phyloP scores from a whole-genome alignment of 1,140 invertebrate species.

The Drosophila sproati region DNA sequence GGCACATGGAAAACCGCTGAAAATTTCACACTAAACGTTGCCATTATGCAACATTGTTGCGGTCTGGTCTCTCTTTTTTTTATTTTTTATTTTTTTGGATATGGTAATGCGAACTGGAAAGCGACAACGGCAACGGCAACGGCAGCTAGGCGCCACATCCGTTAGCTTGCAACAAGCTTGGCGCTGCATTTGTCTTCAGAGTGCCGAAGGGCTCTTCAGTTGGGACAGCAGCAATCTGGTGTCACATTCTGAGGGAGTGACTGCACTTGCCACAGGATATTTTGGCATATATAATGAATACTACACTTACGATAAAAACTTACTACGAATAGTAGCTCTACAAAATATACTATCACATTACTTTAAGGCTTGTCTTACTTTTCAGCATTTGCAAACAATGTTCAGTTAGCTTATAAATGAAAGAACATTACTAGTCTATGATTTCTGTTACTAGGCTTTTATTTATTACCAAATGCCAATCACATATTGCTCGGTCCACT shows the following conservation, averaged over 20 bases:
- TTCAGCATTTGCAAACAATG: too few species aligned
- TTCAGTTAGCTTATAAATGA: too few species aligned
- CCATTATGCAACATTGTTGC: conserved; percentile 72
- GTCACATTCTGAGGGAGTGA: not conserved
- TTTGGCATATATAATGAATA: not conserved
- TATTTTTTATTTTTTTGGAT: not conserved
- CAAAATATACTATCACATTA: too few species aligned
- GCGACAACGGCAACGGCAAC: conserved; percentile 1
- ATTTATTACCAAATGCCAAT: conserved; percentile 10
- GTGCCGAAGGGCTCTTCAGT: conserved; percentile 6
- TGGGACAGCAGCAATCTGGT: conserved; percentile 2
- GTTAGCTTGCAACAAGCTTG: not conserved
- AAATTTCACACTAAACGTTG: conserved; percentile 78
- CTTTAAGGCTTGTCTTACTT: not conserved
- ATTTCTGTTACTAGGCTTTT: conserved; percentile 8
- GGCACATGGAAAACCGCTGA: conserved; percentile 41
- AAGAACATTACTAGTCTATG: not conserved
- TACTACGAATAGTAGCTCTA: too few species aligned
- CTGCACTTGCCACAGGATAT: not conserved
- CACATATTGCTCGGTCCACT: not conserved
- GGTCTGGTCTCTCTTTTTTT: conserved; percentile 5
- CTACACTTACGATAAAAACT: not conserved
- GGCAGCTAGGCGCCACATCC: conserved; percentile 25
- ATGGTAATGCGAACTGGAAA: conserved; percentile 18
- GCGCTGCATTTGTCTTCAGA: conserved; percentile 27